These are phyloP conservation scores for Ditylenchus dipsaci DNA, from an alignment of 1,140 invertebrate species.

Conservation along the genomic window DNA sequence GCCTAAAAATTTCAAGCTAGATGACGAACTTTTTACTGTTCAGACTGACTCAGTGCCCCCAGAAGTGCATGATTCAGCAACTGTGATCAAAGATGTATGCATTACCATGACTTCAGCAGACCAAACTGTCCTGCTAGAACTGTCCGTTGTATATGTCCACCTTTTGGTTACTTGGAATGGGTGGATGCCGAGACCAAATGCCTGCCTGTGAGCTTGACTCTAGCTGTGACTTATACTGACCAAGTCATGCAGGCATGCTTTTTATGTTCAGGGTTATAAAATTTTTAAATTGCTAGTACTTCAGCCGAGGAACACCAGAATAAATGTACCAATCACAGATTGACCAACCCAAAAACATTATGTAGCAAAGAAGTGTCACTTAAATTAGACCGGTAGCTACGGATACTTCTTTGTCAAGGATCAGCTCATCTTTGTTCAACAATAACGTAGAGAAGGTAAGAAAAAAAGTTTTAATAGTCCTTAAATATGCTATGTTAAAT, in stretches of 20 bases:
- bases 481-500: background rate
- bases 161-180: conserved; percentile 38
- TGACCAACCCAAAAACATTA: conserved; percentile 27
- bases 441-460: background rate
- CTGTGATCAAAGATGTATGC: conserved; percentile 40
- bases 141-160: conserved; percentile 42
- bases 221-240: conserved; percentile 39
- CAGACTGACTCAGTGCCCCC: conserved; percentile 24
- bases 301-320: conserved; percentile 40
- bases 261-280: background rate
- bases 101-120: conserved; percentile 31
- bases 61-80: conserved; percentile 39
- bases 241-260: conserved; percentile 14
- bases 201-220: conserved; percentile 32
- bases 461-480: background rate
- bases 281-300: conserved; percentile 6
- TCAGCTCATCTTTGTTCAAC: conserved; percentile 37
- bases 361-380: conserved; percentile 32
- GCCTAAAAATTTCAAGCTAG: background rate
- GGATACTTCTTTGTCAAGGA: conserved; percentile 36
- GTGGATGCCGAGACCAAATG: conserved; percentile 20
- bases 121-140: conserved; percentile 36
- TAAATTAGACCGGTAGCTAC: conserved; percentile 27
- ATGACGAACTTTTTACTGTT: conserved; percentile 7
- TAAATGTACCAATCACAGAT: conserved; percentile 30